Evolutionary conservation across 2,888 invertebrate species (phyloP).

Genomic region (Nudaria mundana): DNA sequence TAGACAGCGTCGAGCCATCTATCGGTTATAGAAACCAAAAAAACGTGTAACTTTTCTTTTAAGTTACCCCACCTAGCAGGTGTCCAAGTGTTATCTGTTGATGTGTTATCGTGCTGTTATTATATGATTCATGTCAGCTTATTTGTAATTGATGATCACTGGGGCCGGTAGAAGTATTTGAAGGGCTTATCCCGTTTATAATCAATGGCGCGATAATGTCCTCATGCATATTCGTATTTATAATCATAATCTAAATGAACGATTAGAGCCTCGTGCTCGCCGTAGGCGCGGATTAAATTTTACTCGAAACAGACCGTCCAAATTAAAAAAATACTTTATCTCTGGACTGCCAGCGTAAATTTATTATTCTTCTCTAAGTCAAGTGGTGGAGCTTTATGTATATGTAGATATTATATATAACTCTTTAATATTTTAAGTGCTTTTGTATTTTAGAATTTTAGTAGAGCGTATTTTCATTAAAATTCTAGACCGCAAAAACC

Average conservation of each 20-base stretch:
- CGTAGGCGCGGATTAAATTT: constrained; percentile 68
- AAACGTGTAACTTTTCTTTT: not conserved
- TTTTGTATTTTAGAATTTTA: not conserved
- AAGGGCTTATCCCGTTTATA: constrained; percentile 62
- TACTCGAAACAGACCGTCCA: constrained; percentile 37
- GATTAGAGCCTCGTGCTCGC: constrained; percentile 61
- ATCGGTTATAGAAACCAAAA: not conserved
- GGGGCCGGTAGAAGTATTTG: constrained; percentile 34
- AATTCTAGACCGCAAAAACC: too few relatives aligned
- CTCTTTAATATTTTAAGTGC: not conserved
- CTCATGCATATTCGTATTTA: constrained; percentile 67
- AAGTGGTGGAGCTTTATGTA: constrained; percentile 53
- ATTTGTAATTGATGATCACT: constrained; percentile 32
- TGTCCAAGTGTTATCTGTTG: constrained; percentile 25
- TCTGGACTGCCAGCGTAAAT: constrained; percentile 49
- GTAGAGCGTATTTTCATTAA: too few relatives aligned
- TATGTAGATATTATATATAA: too few relatives aligned
- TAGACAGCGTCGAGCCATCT: not conserved
- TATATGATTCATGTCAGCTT: constrained; percentile 29
- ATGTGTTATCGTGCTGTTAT: too few relatives aligned
- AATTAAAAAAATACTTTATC: constrained; percentile 59
- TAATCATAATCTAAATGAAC: constrained; percentile 72
- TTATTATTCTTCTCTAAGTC: constrained; percentile 66
- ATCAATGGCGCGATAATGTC: constrained; percentile 66
- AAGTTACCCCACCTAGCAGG: constrained; percentile 11